Evolutionary conservation across 2,113 vertebrate genomes (phyloP).

Genomic region (Planiliza haematocheilus): DNA sequence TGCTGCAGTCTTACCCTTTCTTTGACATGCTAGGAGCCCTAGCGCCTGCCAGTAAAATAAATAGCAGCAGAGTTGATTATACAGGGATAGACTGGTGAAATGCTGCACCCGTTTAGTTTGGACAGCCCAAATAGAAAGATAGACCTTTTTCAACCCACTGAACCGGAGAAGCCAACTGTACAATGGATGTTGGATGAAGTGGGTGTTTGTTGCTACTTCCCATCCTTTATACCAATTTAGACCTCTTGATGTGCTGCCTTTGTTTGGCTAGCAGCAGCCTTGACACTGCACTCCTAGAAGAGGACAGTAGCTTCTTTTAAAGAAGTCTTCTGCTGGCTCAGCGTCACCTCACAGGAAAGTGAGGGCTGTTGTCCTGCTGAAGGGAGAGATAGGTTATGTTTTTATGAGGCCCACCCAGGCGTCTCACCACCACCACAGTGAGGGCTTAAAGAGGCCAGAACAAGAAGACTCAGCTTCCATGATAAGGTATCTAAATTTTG

Average conservation of each 20-base stretch:
- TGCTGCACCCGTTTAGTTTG: constrained; percentile 77
- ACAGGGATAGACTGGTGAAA: constrained; percentile 75
- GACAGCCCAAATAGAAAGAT: constrained; percentile 72
- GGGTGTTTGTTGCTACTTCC: constrained; percentile 49
- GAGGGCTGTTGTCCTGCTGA: constrained; percentile 54
- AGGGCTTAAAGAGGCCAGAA: constrained; percentile 47
- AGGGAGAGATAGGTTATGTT: constrained; percentile 70
- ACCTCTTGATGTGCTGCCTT: constrained; percentile 43
- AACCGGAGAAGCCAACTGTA: constrained; percentile 51
- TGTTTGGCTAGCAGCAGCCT: constrained; percentile 54
- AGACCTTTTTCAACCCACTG: constrained; percentile 64
- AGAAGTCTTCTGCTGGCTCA: constrained; percentile 65
- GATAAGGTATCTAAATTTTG: no score
- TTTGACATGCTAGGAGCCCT: constrained; percentile 75
- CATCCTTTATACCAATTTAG: constrained; percentile 43
- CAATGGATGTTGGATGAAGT: constrained; percentile 54
- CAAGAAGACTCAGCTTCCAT: constrained; percentile 41
- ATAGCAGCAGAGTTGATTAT: constrained; percentile 80
- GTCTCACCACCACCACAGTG: constrained; percentile 71
- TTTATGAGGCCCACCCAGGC: constrained; percentile 76
- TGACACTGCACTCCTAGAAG: constrained; percentile 30
- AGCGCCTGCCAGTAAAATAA: constrained; percentile 79
- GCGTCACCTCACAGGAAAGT: constrained; percentile 61
- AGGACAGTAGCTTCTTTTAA: constrained; percentile 71
- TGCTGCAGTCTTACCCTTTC: constrained; percentile 72